Evolutionary conservation across 2,113 vertebrate species (phyloP), one percentile per base, ranked within the genome.

Genomic region (Chaetodon trifascialis): DNA sequence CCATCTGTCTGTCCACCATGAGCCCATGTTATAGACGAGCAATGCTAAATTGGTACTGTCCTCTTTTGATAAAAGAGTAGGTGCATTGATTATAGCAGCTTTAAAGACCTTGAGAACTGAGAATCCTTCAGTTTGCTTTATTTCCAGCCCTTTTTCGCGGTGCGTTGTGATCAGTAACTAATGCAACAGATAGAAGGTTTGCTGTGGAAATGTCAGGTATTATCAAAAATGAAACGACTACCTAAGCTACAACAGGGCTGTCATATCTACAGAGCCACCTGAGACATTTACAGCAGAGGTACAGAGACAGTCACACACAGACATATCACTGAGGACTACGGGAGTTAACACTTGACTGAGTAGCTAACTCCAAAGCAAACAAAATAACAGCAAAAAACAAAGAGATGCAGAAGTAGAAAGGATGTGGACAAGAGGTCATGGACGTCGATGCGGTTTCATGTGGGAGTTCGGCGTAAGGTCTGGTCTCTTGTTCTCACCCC

Each of bases 401-500:
- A 36, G 38, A 73, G 23, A 58, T n/a, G 68, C 30, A 12, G 56
- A 38, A 0, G 44, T 4, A 62, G 30, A 66, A 15, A 68, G 17
- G 51, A 69, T 64, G 77, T 46, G 49, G 52, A 71, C 49, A 79
- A 44, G 80, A 70, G 56, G 74, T 79, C 82, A 62, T 2, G 2
- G 52, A 81, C 30, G 62, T 42, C 5, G 16, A 17, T 38, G 63
- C 58, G 34, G 58, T 58, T 75, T 88, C 63, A 69, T 19, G 74
- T 66, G 59, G 56, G 70, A 76, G 52, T 19, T 56, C 23, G 14
- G 59, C 5, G 30, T 74, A 66, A 80, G 42, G 73, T 82, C 60
- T 1, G 9, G 36, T 70, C 58, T 80, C 58, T 65, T n/a, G 23
- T 76, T 63, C 25, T 76, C 46, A 25, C 16, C 51, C 49, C 62